Conservation (phyloP, 2,888 invertebrate genomes). For the Eupithecia pulchellata region DNA sequence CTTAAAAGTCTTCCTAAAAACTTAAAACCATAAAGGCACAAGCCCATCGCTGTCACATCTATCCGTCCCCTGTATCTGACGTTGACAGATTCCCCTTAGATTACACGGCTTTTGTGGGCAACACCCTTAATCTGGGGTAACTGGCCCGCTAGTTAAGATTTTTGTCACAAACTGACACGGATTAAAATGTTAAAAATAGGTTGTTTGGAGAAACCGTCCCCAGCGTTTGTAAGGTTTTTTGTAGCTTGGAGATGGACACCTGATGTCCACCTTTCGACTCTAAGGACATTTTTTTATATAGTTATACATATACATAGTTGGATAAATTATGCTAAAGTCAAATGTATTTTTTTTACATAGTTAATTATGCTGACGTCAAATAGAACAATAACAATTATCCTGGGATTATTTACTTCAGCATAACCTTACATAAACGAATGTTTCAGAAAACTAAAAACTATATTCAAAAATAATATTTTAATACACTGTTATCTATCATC, state of each 20-base stretch:
- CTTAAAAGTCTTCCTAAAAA: not conserved
- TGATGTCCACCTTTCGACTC: not conserved
- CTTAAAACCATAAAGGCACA: constrained; percentile 44
- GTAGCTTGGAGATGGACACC: not conserved
- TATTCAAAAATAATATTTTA: no score
- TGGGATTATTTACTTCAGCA: no score
- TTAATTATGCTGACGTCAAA: no score
- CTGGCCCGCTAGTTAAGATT: constrained; percentile 36
- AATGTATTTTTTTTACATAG: no score
- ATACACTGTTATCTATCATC: no score
- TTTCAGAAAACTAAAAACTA: no score
- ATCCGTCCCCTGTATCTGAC: constrained; percentile 51
- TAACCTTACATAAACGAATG: no score
- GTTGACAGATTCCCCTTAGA: constrained; percentile 54
- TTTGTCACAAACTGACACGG: constrained; percentile 33
- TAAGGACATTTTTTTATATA: not conserved
- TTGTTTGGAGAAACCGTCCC: not conserved
- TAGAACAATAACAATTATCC: no score
- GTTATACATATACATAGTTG: no score
- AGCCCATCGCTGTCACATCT: constrained; percentile 49
- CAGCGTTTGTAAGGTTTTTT: not conserved
- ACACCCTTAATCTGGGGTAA: constrained; percentile 49
- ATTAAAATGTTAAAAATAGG: constrained; percentile 21
- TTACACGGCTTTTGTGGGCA: constrained; percentile 54
- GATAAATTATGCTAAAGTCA: no score